A percentile compares a stretch with the other conserved stretches of the same genome.
Evolutionary conservation across 2,113 vertebrate species (phyloP).

Genomic region (Ptilorrhoa leucosticta): DNA sequence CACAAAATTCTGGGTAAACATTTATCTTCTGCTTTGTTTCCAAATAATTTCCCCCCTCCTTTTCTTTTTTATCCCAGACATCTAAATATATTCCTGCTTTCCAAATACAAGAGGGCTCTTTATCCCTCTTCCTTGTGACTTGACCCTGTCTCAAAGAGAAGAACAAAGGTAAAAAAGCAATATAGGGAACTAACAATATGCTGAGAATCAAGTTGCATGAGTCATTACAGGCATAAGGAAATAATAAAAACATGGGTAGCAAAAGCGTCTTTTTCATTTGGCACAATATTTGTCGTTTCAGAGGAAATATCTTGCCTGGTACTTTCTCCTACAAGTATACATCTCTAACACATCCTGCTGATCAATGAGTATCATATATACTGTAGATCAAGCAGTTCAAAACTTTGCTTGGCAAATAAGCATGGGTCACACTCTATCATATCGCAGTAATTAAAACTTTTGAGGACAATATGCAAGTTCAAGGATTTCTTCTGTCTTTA

Average conservation of each 20-base stretch:
- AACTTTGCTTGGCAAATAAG: background rate
- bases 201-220: background rate
- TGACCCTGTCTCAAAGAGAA: background rate
- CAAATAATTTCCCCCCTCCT: background rate
- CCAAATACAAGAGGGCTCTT: background rate
- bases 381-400: background rate
- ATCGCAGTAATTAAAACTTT: background rate
- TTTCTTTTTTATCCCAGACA: background rate
- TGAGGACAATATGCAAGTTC: background rate
- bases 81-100: background rate
- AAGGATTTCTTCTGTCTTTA: background rate
- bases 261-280: background rate
- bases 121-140: background rate
- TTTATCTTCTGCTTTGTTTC: background rate
- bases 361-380: background rate
- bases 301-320: background rate
- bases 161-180: background rate
- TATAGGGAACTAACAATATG: background rate
- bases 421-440: background rate
- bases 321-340: background rate
- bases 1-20: background rate
- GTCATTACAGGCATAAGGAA: background rate
- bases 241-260: background rate
- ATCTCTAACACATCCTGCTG: background rate
- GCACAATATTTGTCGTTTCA: background rate